phyloP scores from a whole-genome alignment of 2,113 vertebrate species.

The Girardinichthys multiradiatus region DNA sequence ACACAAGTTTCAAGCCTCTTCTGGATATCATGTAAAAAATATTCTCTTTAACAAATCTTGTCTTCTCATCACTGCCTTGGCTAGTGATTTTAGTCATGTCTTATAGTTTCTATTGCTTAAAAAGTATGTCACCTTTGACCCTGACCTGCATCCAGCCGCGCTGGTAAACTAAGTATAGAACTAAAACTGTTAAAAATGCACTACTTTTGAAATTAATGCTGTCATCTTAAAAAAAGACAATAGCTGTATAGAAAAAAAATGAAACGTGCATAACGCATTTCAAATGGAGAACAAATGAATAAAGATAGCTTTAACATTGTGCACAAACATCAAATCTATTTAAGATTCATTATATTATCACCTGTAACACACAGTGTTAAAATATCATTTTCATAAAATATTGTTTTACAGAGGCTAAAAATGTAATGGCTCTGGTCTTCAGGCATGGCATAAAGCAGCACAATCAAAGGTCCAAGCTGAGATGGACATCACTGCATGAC shows the following conservation, averaged over 20 bases:
- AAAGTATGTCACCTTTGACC: too few species aligned
- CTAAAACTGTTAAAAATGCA: not conserved
- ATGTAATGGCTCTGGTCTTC: not conserved
- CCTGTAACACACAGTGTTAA: not conserved
- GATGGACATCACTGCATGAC: not conserved
- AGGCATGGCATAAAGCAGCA: not conserved
- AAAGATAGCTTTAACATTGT: not conserved
- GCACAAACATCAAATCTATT: too few species aligned
- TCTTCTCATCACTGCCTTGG: too few species aligned
- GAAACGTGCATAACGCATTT: not conserved
- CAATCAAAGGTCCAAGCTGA: not conserved
- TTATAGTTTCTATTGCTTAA: too few species aligned
- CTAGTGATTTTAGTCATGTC: too few species aligned
- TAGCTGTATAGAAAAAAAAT: too few species aligned
- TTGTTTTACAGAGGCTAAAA: not conserved
- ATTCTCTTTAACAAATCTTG: too few species aligned
- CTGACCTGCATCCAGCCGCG: too few species aligned
- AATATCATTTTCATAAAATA: not conserved
- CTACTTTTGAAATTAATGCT: not conserved
- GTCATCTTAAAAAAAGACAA: too few species aligned
- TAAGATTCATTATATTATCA: not conserved
- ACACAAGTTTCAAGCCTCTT: constrained; percentile 18
- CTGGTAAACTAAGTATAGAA: not conserved
- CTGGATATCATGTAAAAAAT: too few species aligned
- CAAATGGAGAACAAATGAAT: not conserved